These are phyloP conservation scores for Drosophila longiperda DNA, from an alignment of 2,888 invertebrate genomes.

Conservation along the genomic window DNA sequence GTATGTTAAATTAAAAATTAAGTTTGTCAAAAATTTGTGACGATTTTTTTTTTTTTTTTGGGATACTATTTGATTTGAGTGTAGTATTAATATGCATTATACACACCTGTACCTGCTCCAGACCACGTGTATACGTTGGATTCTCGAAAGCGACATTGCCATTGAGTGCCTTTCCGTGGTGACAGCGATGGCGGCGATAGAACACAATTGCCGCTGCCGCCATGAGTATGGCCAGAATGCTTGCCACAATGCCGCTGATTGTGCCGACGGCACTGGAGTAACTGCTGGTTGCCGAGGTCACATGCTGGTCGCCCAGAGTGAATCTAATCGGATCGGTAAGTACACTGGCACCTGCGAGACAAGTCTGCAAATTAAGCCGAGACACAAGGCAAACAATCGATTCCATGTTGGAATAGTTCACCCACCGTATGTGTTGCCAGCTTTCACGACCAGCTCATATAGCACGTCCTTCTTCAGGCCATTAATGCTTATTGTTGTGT, in stretches of 20 bases:
- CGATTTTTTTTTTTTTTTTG: neutral
- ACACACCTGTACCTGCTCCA: slow-evolving; percentile 91
- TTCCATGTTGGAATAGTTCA: slow-evolving; percentile 18
- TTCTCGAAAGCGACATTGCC: slow-evolving; percentile 92
- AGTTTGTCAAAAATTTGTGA: neutral
- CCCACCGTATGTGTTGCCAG: slow-evolving; percentile 91
- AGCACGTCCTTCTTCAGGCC: slow-evolving; percentile 90
- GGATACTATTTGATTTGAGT: neutral
- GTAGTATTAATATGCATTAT: slow-evolving; percentile 29
- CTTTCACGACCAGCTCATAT: slow-evolving; percentile 93
- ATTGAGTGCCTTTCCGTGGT: slow-evolving; percentile 85
- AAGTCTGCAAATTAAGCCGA: slow-evolving; percentile 59
- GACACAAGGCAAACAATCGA: slow-evolving; percentile 11
- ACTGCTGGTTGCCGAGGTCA: slow-evolving; percentile 88
- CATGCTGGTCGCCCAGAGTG: slow-evolving; percentile 90
- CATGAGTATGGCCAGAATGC: slow-evolving; percentile 83
- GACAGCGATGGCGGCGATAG: slow-evolving; percentile 83
- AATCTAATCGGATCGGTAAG: slow-evolving; percentile 91
- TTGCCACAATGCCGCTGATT: slow-evolving; percentile 84
- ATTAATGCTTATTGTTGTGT: slow-evolving; percentile 89
- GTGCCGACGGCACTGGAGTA: slow-evolving; percentile 84
- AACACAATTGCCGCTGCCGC: slow-evolving; percentile 84
- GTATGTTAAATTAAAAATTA: neutral
- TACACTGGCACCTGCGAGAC: slow-evolving; percentile 88
- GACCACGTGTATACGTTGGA: slow-evolving; percentile 92